Evolutionary conservation across 2,113 vertebrate species (phyloP), one percentile per base, ranked within the genome.

Genomic region (Vulpes lagopus): DNA sequence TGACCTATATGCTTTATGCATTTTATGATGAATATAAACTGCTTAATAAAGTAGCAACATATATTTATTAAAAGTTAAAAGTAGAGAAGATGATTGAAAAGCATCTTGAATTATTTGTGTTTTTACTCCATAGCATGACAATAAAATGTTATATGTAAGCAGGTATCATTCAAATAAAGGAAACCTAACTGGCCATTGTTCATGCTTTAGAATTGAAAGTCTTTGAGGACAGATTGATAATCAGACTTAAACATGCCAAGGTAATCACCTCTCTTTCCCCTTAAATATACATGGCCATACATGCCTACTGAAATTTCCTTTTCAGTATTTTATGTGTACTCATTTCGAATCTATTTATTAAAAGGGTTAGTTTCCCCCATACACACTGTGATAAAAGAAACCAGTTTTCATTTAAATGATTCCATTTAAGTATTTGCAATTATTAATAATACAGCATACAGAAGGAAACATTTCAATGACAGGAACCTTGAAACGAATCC

Each of bases 391-490:
- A 92, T 89, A 89, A 89, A 67, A 93, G 82, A 78, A 95, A 17
- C 51, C 59, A 79, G 30, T 71, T 90, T 95, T 87, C 88, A 3
- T 95, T 85, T 95, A 85, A 81, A 65, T 95, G 79, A 62, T 89
- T 19, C 88, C 94, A 97, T 86, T 51, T 64, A 38, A 71, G 64
- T 97, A 89, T 97, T 98, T 93, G 82, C 71, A 89, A 71, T 95
- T 97, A 95, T 95, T 98, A 91, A 92, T 57, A 85, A 95, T 90
- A 4, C 79, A 96, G 22, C 38, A 95, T 93, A 95, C 10, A 92
- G 93, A 97, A 91, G 74, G 74, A 97, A 96, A 92, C 55, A 82
- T 98, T 98, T 98, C 96, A 97, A 92, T 97, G 94, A 94, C 64
- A 89, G 91, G 93, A 96, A 94, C 93, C 96, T 98, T 97, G 97